Percentiles rank a stretch among this genome's conserved stretches.
Evolutionary conservation across 2,888 invertebrate species (phyloP).

Genomic region (Trachelus tabidus): DNA sequence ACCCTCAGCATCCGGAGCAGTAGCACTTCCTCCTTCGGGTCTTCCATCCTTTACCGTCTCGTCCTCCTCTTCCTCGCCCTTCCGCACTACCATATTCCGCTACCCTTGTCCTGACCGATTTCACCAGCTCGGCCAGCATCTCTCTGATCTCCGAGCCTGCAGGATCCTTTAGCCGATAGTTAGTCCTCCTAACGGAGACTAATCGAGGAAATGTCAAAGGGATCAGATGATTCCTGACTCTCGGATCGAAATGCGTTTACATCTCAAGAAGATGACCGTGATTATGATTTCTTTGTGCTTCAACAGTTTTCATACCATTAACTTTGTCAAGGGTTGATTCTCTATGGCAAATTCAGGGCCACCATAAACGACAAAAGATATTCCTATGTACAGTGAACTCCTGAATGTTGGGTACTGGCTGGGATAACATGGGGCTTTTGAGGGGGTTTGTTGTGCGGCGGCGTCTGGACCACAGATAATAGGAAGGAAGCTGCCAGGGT

Average conservation of each 20-base stretch:
- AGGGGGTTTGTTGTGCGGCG: constrained; percentile 34
- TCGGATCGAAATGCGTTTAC: not conserved
- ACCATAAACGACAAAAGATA: not conserved
- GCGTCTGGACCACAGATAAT: constrained; percentile 63
- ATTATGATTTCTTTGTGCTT: not conserved
- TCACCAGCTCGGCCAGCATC: constrained; percentile 27
- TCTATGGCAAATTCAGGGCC: not conserved
- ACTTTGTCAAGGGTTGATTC: not conserved
- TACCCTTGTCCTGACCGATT: constrained; percentile 26
- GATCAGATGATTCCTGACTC: not conserved
- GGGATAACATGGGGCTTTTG: not conserved
- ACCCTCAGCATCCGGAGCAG: constrained; percentile 35
- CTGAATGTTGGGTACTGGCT: not conserved
- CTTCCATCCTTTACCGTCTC: constrained; percentile 24
- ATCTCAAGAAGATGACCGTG: not conserved
- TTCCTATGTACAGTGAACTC: not conserved
- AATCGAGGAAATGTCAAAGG: not conserved
- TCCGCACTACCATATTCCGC: not conserved
- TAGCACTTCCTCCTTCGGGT: not conserved
- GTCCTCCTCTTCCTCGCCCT: not conserved
- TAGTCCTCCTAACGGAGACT: not conserved
- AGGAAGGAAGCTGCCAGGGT: constrained; percentile 52
- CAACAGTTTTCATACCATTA: not conserved
- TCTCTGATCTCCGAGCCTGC: constrained; percentile 24
- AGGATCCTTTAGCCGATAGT: not conserved